Base-by-base conservation (phyloP, 2,888 invertebrate genomes). In the Apamea anceps region DNA sequence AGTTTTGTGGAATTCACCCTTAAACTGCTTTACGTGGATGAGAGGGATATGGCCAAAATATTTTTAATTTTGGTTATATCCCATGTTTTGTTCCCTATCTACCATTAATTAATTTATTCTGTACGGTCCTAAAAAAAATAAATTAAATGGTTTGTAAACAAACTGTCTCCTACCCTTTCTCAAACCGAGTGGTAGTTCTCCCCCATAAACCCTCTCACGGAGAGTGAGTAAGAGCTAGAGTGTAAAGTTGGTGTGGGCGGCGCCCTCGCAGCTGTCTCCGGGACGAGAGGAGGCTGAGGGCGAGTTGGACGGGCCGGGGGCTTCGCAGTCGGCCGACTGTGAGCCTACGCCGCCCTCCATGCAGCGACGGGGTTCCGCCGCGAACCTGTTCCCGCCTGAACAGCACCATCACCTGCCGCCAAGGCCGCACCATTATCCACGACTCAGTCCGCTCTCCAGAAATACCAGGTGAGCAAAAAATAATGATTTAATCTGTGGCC, bases 251-350 rank as follows among this genome's bases (percentile, higher is more conserved):
- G 88, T 90, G 88, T 83, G 82, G 88, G 87, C 86, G 89, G 88
- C 87, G 85, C 84, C 77, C 87, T 85, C 87, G 37, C 95, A 99
- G 98, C 97, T 99, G 92, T 99, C 99, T 18, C 99, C 98, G 66
- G 98, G 99, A 32, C 97, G 98, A 80, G 99, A 98, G 91, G 98
- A 98, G 89, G 98, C 98, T 92, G 98, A 98, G 92, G 98, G 98
- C 85, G 99, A 99, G 93, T 98, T 98, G 88, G 99, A 99, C 91
- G 99, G 99, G 87, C 98, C 98, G n/a, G 98, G 98, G 54, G 99
- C 99, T 72, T 99, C 99, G 73, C 99, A 99, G 96, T 98, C 98
- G 75, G 98, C 98, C 90, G 99, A 99, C 97, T 99, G 99, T 96
- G 99, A 99, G 95, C 99, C 99, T 15, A 99, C 99, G 89, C 99